Evolutionary conservation across 2,888 invertebrate genomes (phyloP), one percentile per base, ranked within the genome.

Genomic region (Muschampia plurimacula): DNA sequence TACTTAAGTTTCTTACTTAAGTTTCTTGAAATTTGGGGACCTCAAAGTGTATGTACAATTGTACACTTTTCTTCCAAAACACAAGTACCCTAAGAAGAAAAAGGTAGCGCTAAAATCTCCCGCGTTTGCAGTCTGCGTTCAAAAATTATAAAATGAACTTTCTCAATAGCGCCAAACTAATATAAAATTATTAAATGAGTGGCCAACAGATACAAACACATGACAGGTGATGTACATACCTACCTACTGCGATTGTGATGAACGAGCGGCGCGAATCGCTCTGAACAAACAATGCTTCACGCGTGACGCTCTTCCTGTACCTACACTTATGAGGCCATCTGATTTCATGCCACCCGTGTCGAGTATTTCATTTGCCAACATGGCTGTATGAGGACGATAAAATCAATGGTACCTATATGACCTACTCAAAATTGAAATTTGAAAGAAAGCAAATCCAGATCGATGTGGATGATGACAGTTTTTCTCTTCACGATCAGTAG

Each of bases 321-420:
- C 52, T 32, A 36, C 59, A 60, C 59, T 8, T 60, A 60, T 60
- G 59, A n/a, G 59, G 59, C 59, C 59, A 60, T 60, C 59, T 60
- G 59, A 60, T 60, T 60, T 60, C 59, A 60, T 60, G 36, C 59
- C 36, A 62, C n/a, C 36, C 62, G 59, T 60, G 59, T 60, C 28
- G 59, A 60, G 9, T 32, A n/a, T 59, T 10, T 59, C 28, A 59
- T 59, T 59, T 28, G 59, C 59, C 59, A 52, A n/a, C 49, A n/a
- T 52, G 49, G n/a, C 49, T 46, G 46, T 2, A 52, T 52, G 49
- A 52, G 5, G 6, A 52, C 15, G 49, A 52, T 52, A 52, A 52
- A 52, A 15, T 15, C 13, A 46, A 4, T 46, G 3, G 46, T 12
- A 46, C 7, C 9, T 44, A 22, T 22, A 22, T 22, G 22, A 22